Evolutionary conservation across 2,888 invertebrate species (phyloP).

Genomic region (Stenolophus ochropezus): DNA sequence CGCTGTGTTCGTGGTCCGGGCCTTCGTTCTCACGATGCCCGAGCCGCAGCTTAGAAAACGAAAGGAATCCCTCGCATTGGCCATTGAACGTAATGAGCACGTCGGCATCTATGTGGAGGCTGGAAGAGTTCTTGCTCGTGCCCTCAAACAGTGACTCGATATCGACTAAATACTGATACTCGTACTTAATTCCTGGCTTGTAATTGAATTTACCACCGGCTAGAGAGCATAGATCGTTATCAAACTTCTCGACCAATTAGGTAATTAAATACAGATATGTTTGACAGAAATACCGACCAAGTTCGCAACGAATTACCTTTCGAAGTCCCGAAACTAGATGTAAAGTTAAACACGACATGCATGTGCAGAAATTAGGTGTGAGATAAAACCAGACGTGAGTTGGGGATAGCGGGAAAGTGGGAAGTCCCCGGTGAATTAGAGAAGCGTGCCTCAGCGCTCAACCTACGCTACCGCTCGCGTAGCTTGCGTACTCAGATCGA

Average conservation of each 20-base stretch:
- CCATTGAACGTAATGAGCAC: slow-evolving; percentile 80
- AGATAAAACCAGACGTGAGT: slow-evolving; percentile 49
- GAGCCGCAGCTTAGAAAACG: slow-evolving; percentile 78
- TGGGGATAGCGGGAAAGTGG: background rate
- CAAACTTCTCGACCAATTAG: slow-evolving; percentile 53
- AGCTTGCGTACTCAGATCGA: background rate
- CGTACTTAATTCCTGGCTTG: slow-evolving; percentile 76
- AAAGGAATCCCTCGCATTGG: slow-evolving; percentile 83
- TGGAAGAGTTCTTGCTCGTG: slow-evolving; percentile 83
- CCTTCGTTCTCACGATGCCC: slow-evolving; percentile 72
- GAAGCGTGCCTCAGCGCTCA: background rate
- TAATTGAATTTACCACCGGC: slow-evolving; percentile 80
- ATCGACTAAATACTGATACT: slow-evolving; percentile 83
- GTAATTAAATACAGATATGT: slow-evolving; percentile 53
- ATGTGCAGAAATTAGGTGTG: slow-evolving; percentile 53
- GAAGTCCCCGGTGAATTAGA: slow-evolving; percentile 30
- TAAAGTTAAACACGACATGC: slow-evolving; percentile 45
- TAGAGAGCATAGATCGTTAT: slow-evolving; percentile 68
- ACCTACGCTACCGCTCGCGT: background rate
- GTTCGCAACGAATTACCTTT: slow-evolving; percentile 51
- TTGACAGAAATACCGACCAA: slow-evolving; percentile 52
- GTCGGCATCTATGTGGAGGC: slow-evolving; percentile 78
- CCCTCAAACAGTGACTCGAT: slow-evolving; percentile 83
- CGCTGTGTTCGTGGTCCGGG: slow-evolving; percentile 72
- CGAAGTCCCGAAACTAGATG: slow-evolving; percentile 38